Percentiles rank a stretch among this genome's conserved stretches.
Evolutionary conservation across 2,113 vertebrate species (phyloP).

Genomic region (Gymnobelideus leadbeateri): DNA sequence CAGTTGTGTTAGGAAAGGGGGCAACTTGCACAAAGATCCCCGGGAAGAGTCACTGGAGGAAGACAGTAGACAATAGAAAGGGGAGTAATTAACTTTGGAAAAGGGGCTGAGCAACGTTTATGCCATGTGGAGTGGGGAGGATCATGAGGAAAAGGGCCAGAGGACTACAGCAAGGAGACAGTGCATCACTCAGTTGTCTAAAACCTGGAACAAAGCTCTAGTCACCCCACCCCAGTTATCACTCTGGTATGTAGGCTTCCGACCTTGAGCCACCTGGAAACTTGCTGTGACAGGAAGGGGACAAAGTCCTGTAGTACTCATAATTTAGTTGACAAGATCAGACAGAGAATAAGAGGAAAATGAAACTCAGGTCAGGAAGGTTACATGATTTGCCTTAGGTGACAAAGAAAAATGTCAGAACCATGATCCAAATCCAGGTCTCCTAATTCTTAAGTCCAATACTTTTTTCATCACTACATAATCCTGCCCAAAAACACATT

Average conservation of each 20-base stretch:
- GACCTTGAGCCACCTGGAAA: background rate
- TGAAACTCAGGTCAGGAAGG: background rate
- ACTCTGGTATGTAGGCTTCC: background rate
- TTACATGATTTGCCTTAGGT: background rate
- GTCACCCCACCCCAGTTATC: background rate
- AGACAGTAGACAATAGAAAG: background rate
- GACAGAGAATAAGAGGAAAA: background rate
- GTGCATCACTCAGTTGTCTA: background rate
- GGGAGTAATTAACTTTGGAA: background rate
- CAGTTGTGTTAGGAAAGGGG: background rate
- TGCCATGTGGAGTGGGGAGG: background rate
- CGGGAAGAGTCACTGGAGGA: background rate
- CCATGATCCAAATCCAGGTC: background rate
- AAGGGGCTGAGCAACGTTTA: background rate
- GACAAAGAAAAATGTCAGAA: background rate
- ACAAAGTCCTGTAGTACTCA: background rate
- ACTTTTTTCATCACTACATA: background rate
- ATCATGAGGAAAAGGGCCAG: background rate
- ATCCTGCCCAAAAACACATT: background rate
- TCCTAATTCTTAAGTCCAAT: background rate
- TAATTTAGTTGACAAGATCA: background rate
- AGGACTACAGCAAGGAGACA: background rate
- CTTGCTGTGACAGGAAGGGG: background rate
- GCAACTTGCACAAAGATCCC: background rate
- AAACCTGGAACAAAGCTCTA: background rate